A percentile compares a stretch with the other conserved stretches of the same genome.
These are phyloP conservation scores for Rhodophaea formosa DNA, from an alignment of 2,888 invertebrate genomes.

Conservation along the genomic window DNA sequence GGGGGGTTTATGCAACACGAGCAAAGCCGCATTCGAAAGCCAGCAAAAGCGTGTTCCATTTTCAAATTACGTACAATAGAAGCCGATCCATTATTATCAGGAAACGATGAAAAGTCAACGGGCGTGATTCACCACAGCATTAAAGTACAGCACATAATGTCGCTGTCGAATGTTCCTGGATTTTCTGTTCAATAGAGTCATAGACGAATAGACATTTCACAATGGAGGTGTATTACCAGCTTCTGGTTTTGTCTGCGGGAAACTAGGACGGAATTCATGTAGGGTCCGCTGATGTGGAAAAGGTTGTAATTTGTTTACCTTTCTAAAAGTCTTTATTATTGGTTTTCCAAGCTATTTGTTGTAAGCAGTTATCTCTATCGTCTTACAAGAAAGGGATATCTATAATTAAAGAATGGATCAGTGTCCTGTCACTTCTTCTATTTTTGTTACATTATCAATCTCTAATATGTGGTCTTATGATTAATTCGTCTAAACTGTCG, in stretches of 20 bases:
- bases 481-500: too few relatives aligned
- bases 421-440: too few relatives aligned
- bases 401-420: too few relatives aligned
- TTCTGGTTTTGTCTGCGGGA: background rate
- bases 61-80: constrained; percentile 3
- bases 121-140: constrained; percentile 10
- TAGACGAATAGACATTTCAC: constrained; percentile 2
- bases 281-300: background rate
- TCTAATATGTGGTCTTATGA: too few relatives aligned
- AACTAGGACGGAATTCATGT: background rate
- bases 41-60: background rate
- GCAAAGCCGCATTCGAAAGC: too few relatives aligned
- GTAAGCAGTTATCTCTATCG: too few relatives aligned
- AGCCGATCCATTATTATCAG: constrained; percentile 6
- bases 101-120: constrained; percentile 3
- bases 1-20: too few relatives aligned
- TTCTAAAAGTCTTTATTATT: background rate
- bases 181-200: constrained; percentile 13
- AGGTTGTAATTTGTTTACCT: background rate
- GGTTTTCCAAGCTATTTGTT: too few relatives aligned
- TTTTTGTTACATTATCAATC: too few relatives aligned
- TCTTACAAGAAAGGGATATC: too few relatives aligned
- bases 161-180: constrained; percentile 3
- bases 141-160: constrained; percentile 12
- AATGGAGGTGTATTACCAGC: constrained; percentile 1